Conservation (phyloP, 2,888 invertebrate species). For the Plemyria rubiginata region DNA sequence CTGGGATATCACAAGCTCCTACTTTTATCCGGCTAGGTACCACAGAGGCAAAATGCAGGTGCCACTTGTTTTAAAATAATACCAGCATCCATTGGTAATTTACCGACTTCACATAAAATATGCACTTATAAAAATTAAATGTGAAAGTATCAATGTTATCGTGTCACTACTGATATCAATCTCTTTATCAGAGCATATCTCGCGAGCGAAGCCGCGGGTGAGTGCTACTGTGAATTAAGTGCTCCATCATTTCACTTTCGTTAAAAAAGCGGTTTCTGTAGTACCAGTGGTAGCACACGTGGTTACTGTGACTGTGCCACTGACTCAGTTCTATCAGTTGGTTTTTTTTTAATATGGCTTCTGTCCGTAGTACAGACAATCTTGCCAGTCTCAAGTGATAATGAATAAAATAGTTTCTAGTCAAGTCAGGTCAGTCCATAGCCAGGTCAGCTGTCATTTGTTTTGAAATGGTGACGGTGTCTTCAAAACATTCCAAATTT, state of each 20-base stretch:
- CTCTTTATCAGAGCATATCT: not conserved
- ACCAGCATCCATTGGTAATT: not conserved
- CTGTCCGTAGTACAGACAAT: too few species aligned
- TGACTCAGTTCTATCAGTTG: constrained; percentile 2
- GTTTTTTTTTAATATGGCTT: too few species aligned
- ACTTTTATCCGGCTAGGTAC: too few species aligned
- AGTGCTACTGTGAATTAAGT: constrained; percentile 28
- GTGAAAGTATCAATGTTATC: not conserved
- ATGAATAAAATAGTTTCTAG: too few species aligned
- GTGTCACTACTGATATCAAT: not conserved
- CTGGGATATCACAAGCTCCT: too few species aligned
- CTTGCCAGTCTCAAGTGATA: too few species aligned
- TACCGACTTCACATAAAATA: not conserved
- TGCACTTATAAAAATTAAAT: not conserved
- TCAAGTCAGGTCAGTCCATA: too few species aligned
- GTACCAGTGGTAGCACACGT: constrained; percentile 27
- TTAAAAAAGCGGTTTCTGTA: constrained; percentile 43
- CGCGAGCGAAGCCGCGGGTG: not conserved
- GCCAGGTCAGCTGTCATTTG: too few species aligned
- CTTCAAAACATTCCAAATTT: too few species aligned
- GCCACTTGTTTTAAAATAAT: too few species aligned
- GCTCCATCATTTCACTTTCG: constrained; percentile 54
- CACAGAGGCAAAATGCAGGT: too few species aligned
- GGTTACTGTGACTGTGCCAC: constrained; percentile 22
- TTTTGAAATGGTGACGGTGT: too few species aligned